phyloP scores from a whole-genome alignment of 2,888 invertebrate genomes.

The Athalia cordata region DNA sequence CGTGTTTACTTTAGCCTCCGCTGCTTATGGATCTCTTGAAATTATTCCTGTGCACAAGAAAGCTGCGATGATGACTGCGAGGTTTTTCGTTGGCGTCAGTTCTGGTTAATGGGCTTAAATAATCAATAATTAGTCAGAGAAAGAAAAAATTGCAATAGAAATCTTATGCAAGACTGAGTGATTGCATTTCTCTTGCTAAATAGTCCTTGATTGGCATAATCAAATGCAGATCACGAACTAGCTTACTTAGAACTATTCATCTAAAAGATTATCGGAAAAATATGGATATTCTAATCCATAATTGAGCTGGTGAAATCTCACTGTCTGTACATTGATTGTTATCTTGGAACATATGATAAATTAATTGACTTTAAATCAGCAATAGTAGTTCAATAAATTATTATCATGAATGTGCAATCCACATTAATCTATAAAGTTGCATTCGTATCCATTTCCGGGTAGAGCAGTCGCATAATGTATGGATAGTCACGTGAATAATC shows the following conservation, averaged over 20 bases:
- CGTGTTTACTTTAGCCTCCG: slow-evolving; percentile 84
- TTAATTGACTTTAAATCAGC: too few species aligned
- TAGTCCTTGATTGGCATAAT: not conserved
- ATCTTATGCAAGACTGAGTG: too few species aligned
- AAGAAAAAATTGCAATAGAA: not conserved
- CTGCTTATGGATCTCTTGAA: slow-evolving; percentile 85
- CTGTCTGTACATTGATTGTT: not conserved
- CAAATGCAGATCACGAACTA: too few species aligned
- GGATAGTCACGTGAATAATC: too few species aligned
- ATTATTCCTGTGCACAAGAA: slow-evolving; percentile 80
- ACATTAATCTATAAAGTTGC: too few species aligned
- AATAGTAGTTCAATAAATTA: too few species aligned
- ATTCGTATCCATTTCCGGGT: too few species aligned
- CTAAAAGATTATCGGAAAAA: not conserved
- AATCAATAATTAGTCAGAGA: slow-evolving; percentile 38
- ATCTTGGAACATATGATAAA: not conserved
- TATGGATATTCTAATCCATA: not conserved
- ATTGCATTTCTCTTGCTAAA: not conserved
- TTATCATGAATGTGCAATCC: too few species aligned
- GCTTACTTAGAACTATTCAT: too few species aligned
- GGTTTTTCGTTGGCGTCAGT: slow-evolving; percentile 89
- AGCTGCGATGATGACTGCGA: slow-evolving; percentile 84
- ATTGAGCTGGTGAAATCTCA: not conserved
- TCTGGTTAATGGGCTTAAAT: slow-evolving; percentile 77
- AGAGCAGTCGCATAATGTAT: too few species aligned